Conservation (phyloP, 2,888 invertebrate genomes). For the Lysandra bellargus region DNA sequence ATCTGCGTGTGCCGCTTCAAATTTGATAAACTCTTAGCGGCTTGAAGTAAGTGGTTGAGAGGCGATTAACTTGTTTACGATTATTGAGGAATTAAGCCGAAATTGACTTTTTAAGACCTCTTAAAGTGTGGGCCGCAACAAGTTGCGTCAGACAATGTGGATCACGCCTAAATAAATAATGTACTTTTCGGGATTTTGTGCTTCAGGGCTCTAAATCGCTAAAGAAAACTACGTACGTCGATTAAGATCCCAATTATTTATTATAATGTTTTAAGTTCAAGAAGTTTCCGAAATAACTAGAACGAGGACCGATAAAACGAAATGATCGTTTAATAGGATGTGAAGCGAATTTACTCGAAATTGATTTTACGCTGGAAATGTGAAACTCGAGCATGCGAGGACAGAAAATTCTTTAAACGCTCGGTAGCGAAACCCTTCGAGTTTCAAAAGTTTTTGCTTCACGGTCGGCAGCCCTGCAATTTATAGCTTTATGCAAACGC, state of each 20-base stretch:
- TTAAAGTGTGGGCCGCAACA: constrained; percentile 11
- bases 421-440: constrained; percentile 1
- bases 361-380: constrained; percentile 26
- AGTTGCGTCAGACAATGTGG: background rate
- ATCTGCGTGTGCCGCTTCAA: background rate
- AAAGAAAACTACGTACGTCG: background rate
- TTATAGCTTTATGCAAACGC: constrained; percentile 64
- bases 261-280: background rate
- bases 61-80: constrained; percentile 7
- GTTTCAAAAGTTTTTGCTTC: background rate
- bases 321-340: background rate
- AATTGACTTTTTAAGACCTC: constrained; percentile 13
- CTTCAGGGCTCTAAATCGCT: background rate
- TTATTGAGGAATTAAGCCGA: constrained; percentile 1
- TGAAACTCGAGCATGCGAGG: constrained; percentile 12
- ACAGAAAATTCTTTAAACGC: background rate
- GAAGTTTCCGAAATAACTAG: background rate
- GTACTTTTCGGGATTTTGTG: background rate
- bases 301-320: background rate
- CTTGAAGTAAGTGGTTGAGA: background rate
- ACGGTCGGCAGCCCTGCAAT: constrained; percentile 45
- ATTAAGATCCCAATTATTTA: background rate
- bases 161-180: background rate
- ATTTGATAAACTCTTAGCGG: background rate
- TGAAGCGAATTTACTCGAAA: constrained; percentile 19